Percentiles rank a stretch among this genome's conserved stretches.
Evolutionary conservation across 2,113 vertebrate genomes (phyloP).

Genomic region (Corvus cornix): DNA sequence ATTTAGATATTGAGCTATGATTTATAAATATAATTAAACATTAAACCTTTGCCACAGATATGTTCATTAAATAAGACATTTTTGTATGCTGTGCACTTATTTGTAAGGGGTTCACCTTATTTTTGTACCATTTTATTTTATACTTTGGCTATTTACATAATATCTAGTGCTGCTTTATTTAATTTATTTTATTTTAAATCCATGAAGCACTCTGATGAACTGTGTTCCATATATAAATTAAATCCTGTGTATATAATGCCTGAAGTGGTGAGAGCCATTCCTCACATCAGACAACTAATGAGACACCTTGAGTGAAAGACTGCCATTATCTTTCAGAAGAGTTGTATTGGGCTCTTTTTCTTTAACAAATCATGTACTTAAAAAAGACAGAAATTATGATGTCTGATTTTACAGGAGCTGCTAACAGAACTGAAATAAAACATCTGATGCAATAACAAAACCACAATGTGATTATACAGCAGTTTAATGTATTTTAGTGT

Average conservation of each 20-base stretch:
- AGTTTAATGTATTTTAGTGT: conserved; percentile 39
- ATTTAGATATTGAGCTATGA: neutral
- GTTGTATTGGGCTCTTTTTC: neutral
- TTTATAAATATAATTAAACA: neutral
- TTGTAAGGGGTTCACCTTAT: neutral
- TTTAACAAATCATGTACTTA: neutral
- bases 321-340: neutral
- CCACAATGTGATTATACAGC: conserved; percentile 56
- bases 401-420: conserved; percentile 13
- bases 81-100: neutral
- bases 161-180: neutral
- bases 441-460: conserved; percentile 47
- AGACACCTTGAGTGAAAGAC: conserved; percentile 14
- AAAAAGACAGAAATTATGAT: neutral
- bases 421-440: conserved; percentile 68
- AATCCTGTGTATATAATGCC: neutral
- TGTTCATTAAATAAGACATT: neutral
- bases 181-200: neutral
- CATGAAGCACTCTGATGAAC: neutral
- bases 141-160: neutral
- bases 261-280: neutral
- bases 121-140: neutral
- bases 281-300: conserved; percentile 16
- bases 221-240: neutral
- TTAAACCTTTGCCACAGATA: neutral